A percentile compares a stretch with the other conserved stretches of the same genome.
Conservation (phyloP, 2,113 vertebrate species). For the Elephantulus edwardii region DNA sequence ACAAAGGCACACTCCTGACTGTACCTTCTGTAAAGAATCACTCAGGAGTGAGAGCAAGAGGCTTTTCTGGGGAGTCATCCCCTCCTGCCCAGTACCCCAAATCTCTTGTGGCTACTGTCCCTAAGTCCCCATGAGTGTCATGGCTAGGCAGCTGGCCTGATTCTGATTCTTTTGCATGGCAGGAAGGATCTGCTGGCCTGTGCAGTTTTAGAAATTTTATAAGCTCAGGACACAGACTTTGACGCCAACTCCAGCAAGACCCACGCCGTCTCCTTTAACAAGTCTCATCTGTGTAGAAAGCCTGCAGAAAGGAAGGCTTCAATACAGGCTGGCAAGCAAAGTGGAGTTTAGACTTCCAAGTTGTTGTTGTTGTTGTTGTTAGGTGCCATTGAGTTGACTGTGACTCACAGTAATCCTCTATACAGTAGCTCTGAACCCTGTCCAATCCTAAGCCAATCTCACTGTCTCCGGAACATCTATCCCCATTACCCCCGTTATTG, state of each 20-base stretch:
- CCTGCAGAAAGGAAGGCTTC: slow-evolving; percentile 51
- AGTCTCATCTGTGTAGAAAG: slow-evolving; percentile 53
- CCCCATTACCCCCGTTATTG: too few relatives aligned
- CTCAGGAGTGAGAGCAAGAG: neutral
- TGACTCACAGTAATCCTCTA: too few relatives aligned
- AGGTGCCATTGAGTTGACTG: too few relatives aligned
- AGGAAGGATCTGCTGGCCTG: slow-evolving; percentile 53
- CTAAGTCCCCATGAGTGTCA: neutral
- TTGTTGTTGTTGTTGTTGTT: too few relatives aligned
- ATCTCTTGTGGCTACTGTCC: neutral
- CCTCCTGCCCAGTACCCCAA: neutral
- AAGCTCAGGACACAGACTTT: slow-evolving; percentile 39
- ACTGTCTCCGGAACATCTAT: too few relatives aligned
- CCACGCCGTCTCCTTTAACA: slow-evolving; percentile 49
- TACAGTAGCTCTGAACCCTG: too few relatives aligned
- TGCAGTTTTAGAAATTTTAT: slow-evolving; percentile 37
- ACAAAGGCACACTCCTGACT: neutral
- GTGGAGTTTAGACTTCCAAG: neutral
- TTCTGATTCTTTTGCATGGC: slow-evolving; percentile 31
- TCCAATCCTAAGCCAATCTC: too few relatives aligned
- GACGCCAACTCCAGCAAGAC: slow-evolving; percentile 53
- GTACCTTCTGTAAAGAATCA: neutral
- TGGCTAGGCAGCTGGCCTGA: neutral
- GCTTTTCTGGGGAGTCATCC: neutral
- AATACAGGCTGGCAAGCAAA: slow-evolving; percentile 46